A percentile compares a stretch with the other conserved stretches of the same genome.
Evolutionary conservation across 2,888 invertebrate genomes (phyloP).

Genomic region (Uloborus plumipes): DNA sequence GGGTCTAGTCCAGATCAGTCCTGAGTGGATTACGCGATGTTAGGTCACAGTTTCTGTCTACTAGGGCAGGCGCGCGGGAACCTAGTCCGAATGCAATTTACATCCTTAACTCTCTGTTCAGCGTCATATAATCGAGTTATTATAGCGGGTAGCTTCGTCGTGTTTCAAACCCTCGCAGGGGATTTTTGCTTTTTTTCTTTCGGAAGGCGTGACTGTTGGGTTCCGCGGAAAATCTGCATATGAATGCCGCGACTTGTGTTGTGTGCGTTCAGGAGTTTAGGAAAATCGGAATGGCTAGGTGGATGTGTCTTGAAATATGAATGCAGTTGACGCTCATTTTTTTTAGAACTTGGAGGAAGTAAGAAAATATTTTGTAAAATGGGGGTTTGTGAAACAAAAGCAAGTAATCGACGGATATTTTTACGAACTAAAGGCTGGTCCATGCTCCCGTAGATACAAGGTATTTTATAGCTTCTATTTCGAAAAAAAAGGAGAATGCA

Average conservation of each 20-base stretch:
- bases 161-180: slow-evolving; percentile 28
- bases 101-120: slow-evolving; percentile 59
- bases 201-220: neutral
- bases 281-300: too few relatives aligned
- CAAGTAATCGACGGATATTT: too few relatives aligned
- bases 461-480: too few relatives aligned
- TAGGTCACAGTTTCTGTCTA: slow-evolving; percentile 43
- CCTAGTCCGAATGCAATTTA: slow-evolving; percentile 47
- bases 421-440: too few relatives aligned
- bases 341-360: too few relatives aligned
- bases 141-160: slow-evolving; percentile 25
- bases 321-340: too few relatives aligned
- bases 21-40: slow-evolving; percentile 60
- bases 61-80: neutral
- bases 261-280: too few relatives aligned
- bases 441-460: too few relatives aligned
- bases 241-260: slow-evolving; percentile 24
- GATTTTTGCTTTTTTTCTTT: slow-evolving; percentile 16
- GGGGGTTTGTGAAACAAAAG: too few relatives aligned
- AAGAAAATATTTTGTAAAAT: too few relatives aligned
- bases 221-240: slow-evolving; percentile 36
- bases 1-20: slow-evolving; percentile 53
- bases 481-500: too few relatives aligned
- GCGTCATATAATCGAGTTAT: slow-evolving; percentile 53
- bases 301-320: too few relatives aligned